A percentile compares a stretch with the other conserved stretches of the same genome.
phyloP scores from a whole-genome alignment of 2,888 invertebrate species.

The Pachliopta kotzebuea region DNA sequence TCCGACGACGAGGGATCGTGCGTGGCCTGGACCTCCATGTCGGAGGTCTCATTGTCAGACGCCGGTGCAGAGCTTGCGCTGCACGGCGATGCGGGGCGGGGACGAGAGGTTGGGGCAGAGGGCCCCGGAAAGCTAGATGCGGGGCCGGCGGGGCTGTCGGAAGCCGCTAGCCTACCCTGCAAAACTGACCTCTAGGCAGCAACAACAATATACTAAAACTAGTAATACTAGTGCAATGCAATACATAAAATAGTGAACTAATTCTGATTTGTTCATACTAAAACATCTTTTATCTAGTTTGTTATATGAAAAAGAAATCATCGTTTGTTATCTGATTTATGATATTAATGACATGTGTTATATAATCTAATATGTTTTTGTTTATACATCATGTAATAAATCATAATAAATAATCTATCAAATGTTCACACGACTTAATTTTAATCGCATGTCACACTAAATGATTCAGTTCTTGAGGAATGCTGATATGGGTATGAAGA shows the following conservation, averaged over 20 bases:
- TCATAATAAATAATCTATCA: slow-evolving; percentile 5
- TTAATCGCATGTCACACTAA: slow-evolving; percentile 4
- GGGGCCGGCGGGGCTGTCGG: too few relatives aligned
- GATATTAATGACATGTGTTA: background rate
- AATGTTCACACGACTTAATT: background rate
- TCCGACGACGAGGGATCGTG: too few relatives aligned
- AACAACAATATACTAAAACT: too few relatives aligned
- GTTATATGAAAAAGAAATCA: background rate
- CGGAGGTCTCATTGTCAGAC: too few relatives aligned
- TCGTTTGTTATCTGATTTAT: background rate
- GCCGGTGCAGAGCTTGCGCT: too few relatives aligned
- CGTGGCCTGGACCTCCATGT: too few relatives aligned
- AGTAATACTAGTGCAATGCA: background rate
- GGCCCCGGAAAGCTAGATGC: too few relatives aligned
- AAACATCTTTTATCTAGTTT: background rate
- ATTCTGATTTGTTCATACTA: background rate
- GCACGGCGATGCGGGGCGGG: too few relatives aligned
- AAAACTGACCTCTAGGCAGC: too few relatives aligned
- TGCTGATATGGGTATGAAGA: slow-evolving; percentile 2
- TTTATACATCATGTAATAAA: slow-evolving; percentile 12
- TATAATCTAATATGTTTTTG: background rate
- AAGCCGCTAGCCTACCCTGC: too few relatives aligned
- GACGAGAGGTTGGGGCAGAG: too few relatives aligned
- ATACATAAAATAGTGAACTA: background rate
- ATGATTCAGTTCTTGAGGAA: slow-evolving; percentile 15